Conservation (phyloP, 2,888 invertebrate genomes). For the Microplitis deprimator region DNA sequence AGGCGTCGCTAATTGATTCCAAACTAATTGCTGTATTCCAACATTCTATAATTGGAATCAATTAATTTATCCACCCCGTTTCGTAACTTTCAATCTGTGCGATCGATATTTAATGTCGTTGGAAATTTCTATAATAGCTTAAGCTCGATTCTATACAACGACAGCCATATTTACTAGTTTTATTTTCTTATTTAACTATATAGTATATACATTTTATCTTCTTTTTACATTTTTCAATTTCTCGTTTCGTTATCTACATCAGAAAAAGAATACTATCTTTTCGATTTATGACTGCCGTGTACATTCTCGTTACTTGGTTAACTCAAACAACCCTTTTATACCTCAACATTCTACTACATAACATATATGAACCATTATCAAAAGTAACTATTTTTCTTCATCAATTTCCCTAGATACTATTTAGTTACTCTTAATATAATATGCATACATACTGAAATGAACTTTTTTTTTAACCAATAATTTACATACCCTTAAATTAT, state of each 20-base stretch:
- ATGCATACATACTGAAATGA: not conserved
- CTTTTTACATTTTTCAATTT: not conserved
- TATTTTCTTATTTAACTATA: not conserved
- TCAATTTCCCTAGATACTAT: slow-evolving; percentile 2
- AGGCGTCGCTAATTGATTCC: slow-evolving; percentile 63
- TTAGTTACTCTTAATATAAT: not conserved
- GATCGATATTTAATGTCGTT: not conserved
- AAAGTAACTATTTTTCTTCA: slow-evolving; percentile 12
- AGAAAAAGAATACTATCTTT: not conserved
- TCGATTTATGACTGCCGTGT: not conserved
- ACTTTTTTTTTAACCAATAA: not conserved
- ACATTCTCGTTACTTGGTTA: not conserved
- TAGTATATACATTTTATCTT: not conserved
- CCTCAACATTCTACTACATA: not conserved
- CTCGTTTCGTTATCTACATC: not conserved
- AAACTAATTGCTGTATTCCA: slow-evolving; percentile 63
- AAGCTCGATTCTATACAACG: not conserved
- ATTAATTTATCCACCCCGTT: slow-evolving; percentile 61
- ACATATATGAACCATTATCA: not conserved
- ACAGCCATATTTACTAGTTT: not conserved
- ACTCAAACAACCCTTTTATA: not conserved
- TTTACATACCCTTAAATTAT: not conserved
- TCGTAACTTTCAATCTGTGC: slow-evolving; percentile 46
- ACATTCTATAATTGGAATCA: slow-evolving; percentile 62
- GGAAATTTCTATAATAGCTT: not conserved